Base-by-base conservation (phyloP, 2,888 invertebrate genomes). In the Anorthoa munda region DNA sequence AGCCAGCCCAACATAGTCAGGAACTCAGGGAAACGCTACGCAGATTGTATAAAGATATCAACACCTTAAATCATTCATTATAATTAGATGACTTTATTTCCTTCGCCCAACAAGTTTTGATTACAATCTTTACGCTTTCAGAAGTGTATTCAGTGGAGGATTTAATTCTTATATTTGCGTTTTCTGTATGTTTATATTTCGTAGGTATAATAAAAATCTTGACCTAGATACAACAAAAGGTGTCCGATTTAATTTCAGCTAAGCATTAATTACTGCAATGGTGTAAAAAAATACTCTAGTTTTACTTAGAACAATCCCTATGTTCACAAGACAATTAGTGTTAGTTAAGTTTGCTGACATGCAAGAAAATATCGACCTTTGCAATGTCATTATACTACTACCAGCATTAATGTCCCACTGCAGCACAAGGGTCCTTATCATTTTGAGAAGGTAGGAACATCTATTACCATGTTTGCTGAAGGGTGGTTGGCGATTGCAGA, bases 71-170 rank as follows among this genome's bases (percentile, higher is more conserved):
- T 63, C 59, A 73, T 53, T 31, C 53, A 80, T 70, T 74, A 23
- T 74, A 77, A 82, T 73, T 69, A 72, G 23, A 65, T 79, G 75
- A 58, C 60, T 65, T 75, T 69, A 81, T 72, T 82, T 81, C 67
- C 66, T 76, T 70, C 15, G 12, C 50, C 18, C 7, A 65, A 67
- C 55, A 56, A 66, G 45, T 65, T 67, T 55, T 26, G 78, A 71
- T 78, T 56, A 59, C 64, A 71, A 74, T 81, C 78, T 67, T 75
- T 31, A 74, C 65, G 51, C 69, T 71, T 77, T 71, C 58, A 60
- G 26, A 26, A 31, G n/a, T 50, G 5, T 50, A 48, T 56, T 59
- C 51, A 73, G 45, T 50, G 18, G 60, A 77, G 50, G 66, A 63
- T 64, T 26, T 59, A 66, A 59, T 63, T 66, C 12, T 48, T 64